These are phyloP conservation scores for Gymnarchus niloticus DNA, from an alignment of 2,113 vertebrate species.

Conservation along the genomic window DNA sequence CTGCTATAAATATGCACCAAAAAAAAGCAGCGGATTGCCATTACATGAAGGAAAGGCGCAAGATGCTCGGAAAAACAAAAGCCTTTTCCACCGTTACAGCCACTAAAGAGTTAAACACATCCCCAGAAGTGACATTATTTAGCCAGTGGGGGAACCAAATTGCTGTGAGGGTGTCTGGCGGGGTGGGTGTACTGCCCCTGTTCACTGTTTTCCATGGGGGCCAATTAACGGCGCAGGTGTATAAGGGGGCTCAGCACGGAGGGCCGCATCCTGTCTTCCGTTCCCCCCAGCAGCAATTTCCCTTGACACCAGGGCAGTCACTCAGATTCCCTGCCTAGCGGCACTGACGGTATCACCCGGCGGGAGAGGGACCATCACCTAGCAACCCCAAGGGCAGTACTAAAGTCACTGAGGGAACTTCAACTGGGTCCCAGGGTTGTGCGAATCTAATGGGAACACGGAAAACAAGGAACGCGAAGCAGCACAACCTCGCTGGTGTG, in stretches of 20 bases:
- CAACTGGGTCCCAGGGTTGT: neutral
- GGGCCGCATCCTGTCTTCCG: neutral
- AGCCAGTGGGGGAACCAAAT: neutral
- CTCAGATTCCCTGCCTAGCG: too few species aligned
- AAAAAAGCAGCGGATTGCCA: conserved; percentile 21
- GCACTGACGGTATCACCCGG: neutral
- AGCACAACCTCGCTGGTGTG: neutral
- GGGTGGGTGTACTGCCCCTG: conserved; percentile 64
- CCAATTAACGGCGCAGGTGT: conserved; percentile 68
- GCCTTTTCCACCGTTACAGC: neutral
- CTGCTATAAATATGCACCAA: conserved; percentile 14
- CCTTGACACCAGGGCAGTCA: neutral
- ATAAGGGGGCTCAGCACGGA: neutral
- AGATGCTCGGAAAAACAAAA: conserved; percentile 24
- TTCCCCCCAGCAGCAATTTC: neutral
- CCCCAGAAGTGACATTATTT: conserved; percentile 39
- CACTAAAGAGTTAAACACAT: conserved; percentile 26
- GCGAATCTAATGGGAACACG: neutral
- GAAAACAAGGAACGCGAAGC: neutral
- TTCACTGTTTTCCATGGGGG: conserved; percentile 66
- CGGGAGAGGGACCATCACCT: neutral
- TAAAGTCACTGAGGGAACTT: conserved; percentile 6
- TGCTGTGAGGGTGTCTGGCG: conserved; percentile 50
- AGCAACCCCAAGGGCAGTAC: neutral
- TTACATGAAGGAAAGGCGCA: conserved; percentile 24